A percentile compares a stretch with the other conserved stretches of the same genome.
Conservation (phyloP, 2,888 invertebrate genomes). For the Drosophila pseudotakahashii region DNA sequence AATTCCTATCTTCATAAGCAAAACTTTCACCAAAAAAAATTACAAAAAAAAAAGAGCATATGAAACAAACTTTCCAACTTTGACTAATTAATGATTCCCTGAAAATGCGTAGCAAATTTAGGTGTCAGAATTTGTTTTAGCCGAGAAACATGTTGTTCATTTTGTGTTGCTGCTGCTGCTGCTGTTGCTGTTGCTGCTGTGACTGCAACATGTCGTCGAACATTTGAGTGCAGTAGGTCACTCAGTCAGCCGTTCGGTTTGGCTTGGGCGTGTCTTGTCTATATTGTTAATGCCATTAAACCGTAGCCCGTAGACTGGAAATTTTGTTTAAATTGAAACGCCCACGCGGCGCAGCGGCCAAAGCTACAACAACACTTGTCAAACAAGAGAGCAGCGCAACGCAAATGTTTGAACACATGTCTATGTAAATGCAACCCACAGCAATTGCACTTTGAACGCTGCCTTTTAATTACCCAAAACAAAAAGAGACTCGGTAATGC, state of each 20-base stretch:
- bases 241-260: slow-evolving; percentile 46
- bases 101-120: slow-evolving; percentile 70
- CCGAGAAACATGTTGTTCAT: slow-evolving; percentile 17
- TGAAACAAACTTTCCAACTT: slow-evolving; percentile 39
- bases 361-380: slow-evolving; percentile 46
- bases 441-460: slow-evolving; percentile 73
- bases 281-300: slow-evolving; percentile 51
- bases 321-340: slow-evolving; percentile 63
- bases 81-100: slow-evolving; percentile 69
- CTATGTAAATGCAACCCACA: slow-evolving; percentile 69
- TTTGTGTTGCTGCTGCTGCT: slow-evolving; percentile 23
- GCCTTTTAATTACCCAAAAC: slow-evolving; percentile 74
- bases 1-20: slow-evolving; percentile 21
- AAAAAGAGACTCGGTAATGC: slow-evolving; percentile 26
- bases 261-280: slow-evolving; percentile 55
- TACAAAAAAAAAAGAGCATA: not conserved
- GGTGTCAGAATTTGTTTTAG: slow-evolving; percentile 55
- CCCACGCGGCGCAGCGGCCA: slow-evolving; percentile 53
- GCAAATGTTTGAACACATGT: slow-evolving; percentile 64
- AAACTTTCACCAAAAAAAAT: slow-evolving; percentile 59
- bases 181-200: slow-evolving; percentile 31
- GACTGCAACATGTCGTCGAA: slow-evolving; percentile 47
- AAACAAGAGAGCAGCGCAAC: slow-evolving; percentile 39
- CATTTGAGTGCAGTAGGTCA: slow-evolving; percentile 53
- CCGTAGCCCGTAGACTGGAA: slow-evolving; percentile 63